A percentile compares a stretch with the other conserved stretches of the same genome.
Evolutionary conservation across 1,140 invertebrate species (phyloP).

Genomic region (Drosophila suzukii): DNA sequence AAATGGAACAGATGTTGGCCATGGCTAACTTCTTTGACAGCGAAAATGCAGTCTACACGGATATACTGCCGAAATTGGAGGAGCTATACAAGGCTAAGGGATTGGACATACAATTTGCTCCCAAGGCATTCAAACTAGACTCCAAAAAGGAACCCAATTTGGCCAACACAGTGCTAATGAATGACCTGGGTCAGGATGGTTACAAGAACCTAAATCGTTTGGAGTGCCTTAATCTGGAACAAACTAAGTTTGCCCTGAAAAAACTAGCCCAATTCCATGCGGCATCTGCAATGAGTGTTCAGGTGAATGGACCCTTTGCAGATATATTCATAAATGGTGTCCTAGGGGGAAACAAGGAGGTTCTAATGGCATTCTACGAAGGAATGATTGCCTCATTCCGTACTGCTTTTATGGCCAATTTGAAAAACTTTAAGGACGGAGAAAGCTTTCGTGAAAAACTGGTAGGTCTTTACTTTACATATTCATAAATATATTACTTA

Average conservation of each 20-base stretch:
- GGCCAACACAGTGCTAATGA: slow-evolving; percentile 76
- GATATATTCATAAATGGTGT: slow-evolving; percentile 43
- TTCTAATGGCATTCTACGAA: slow-evolving; percentile 24
- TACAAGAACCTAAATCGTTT: slow-evolving; percentile 86
- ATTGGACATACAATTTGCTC: slow-evolving; percentile 51
- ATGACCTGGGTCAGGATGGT: slow-evolving; percentile 85
- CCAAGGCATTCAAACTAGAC: slow-evolving; percentile 51
- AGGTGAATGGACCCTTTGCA: slow-evolving; percentile 49
- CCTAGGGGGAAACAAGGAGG: slow-evolving; percentile 21
- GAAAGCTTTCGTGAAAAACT: slow-evolving; percentile 54
- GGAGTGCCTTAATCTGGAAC: slow-evolving; percentile 85
- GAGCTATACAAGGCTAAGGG: slow-evolving; percentile 63
- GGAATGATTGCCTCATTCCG: slow-evolving; percentile 40
- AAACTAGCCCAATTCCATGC: slow-evolving; percentile 87
- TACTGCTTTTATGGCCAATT: slow-evolving; percentile 47
- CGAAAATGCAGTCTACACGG: slow-evolving; percentile 61
- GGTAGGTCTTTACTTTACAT: slow-evolving; percentile 11
- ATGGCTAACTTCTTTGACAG: slow-evolving; percentile 58
- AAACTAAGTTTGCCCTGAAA: slow-evolving; percentile 85
- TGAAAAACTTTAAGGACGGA: slow-evolving; percentile 53
- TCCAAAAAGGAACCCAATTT: slow-evolving; percentile 45
- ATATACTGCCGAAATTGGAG: slow-evolving; percentile 65
- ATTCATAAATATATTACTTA: no score
- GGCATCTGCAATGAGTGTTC: slow-evolving; percentile 45
- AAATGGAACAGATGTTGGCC: slow-evolving; percentile 67